A percentile compares a stretch with the other conserved stretches of the same genome.
Evolutionary conservation across 2,113 vertebrate genomes (phyloP).

Genomic region (Osmerus eperlanus): DNA sequence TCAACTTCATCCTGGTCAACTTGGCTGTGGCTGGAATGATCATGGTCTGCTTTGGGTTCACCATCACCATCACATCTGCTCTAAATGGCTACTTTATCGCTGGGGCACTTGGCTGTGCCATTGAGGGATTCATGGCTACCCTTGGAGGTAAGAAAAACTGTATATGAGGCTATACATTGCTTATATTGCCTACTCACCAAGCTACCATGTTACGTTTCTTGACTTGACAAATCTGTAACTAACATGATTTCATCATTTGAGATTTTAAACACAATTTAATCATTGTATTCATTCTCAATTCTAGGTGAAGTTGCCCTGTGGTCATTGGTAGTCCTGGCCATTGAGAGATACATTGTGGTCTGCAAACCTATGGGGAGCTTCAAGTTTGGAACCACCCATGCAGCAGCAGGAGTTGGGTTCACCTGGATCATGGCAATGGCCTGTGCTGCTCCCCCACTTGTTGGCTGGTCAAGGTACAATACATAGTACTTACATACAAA

Average conservation of each 20-base stretch:
- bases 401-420: conserved; percentile 62
- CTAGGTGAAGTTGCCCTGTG: conserved; percentile 78
- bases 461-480: conserved; percentile 85
- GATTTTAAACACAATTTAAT: too few relatives aligned
- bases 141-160: too few relatives aligned
- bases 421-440: conserved; percentile 82
- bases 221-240: too few relatives aligned
- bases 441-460: conserved; percentile 73
- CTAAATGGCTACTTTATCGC: too few relatives aligned
- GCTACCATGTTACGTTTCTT: too few relatives aligned
- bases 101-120: too few relatives aligned
- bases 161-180: too few relatives aligned
- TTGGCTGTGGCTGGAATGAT: conserved; percentile 76
- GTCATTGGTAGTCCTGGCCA: conserved; percentile 81
- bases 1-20: conserved; percentile 86
- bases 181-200: too few relatives aligned
- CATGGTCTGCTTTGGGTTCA: conserved; percentile 81
- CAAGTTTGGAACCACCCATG: conserved; percentile 61
- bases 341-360: conserved; percentile 80
- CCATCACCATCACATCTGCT: conserved; percentile 25
- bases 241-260: too few relatives aligned
- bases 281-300: conserved; percentile 44
- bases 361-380: conserved; percentile 84
- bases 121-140: too few relatives aligned
- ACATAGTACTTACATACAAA: conserved; percentile 85